A percentile compares a stretch with the other conserved stretches of the same genome.
Evolutionary conservation across 1,140 invertebrate species (phyloP).

Genomic region (Drosophila ananassae): DNA sequence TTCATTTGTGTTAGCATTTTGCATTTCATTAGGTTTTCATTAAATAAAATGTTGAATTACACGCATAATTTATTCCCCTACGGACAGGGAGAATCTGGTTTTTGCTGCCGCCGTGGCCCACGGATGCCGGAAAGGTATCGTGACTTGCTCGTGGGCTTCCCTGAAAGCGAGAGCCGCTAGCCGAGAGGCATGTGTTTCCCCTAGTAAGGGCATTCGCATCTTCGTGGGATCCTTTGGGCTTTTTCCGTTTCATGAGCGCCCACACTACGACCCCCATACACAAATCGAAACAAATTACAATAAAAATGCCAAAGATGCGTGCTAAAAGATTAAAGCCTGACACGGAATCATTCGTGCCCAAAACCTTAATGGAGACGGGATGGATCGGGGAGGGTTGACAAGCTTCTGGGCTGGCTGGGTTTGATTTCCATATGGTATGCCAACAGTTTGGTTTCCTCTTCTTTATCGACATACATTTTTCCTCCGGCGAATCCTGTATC

Average conservation of each 20-base stretch:
- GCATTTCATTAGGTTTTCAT: constrained; percentile 83
- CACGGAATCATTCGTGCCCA: constrained; percentile 74
- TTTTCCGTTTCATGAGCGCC: neutral
- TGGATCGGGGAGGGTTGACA: constrained; percentile 7
- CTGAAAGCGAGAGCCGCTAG: neutral
- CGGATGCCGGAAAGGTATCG: constrained; percentile 21
- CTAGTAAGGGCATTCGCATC: constrained; percentile 20
- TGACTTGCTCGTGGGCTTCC: constrained; percentile 26
- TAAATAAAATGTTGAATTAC: constrained; percentile 84
- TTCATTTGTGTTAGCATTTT: constrained; percentile 83
- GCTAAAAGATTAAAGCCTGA: constrained; percentile 79
- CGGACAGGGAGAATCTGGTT: constrained; percentile 24
- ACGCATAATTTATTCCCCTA: constrained; percentile 80
- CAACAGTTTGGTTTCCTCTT: constrained; percentile 27
- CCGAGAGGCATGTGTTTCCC: neutral
- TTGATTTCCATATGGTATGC: constrained; percentile 67
- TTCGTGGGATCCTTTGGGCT: constrained; percentile 6
- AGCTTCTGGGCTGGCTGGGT: neutral
- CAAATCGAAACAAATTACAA: constrained; percentile 81
- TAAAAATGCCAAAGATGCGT: constrained; percentile 81
- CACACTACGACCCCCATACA: constrained; percentile 33
- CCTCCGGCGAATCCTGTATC: constrained; percentile 23
- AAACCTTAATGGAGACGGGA: constrained; percentile 8
- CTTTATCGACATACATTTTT: constrained; percentile 24
- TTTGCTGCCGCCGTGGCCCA: neutral